These are phyloP conservation scores for Parelbella ahira DNA, from an alignment of 2,888 invertebrate genomes.

Conservation along the genomic window DNA sequence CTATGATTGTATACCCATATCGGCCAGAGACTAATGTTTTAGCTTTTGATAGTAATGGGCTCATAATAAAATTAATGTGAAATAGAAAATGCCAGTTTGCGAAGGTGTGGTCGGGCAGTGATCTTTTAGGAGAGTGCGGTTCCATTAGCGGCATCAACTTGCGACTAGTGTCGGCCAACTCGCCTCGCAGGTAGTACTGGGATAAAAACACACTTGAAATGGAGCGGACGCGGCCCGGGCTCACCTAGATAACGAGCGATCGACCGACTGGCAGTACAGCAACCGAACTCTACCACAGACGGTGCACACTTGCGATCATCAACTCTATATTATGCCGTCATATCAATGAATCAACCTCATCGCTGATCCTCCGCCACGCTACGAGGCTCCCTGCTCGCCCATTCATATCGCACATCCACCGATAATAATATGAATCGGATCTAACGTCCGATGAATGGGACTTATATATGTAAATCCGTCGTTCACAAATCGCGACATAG, in stretches of 20 bases:
- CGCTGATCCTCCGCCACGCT: constrained; percentile 39
- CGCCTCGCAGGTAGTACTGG: constrained; percentile 66
- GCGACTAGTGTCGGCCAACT: constrained; percentile 29
- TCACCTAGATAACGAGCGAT: constrained; percentile 66
- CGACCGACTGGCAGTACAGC: constrained; percentile 44
- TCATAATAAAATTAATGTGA: too few relatives aligned
- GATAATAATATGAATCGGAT: constrained; percentile 72
- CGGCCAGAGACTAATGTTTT: too few relatives aligned
- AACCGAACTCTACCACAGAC: constrained; percentile 30
- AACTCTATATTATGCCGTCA: constrained; percentile 33
- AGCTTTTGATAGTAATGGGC: too few relatives aligned
- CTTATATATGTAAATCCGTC: constrained; percentile 77
- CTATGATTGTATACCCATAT: too few relatives aligned
- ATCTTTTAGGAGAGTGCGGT: constrained; percentile 37
- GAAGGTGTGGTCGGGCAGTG: constrained; percentile 39
- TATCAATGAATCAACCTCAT: constrained; percentile 47
- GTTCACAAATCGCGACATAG: constrained; percentile 76
- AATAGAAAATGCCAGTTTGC: too few relatives aligned
- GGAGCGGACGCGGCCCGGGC: constrained; percentile 62
- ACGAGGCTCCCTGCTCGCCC: constrained; percentile 59
- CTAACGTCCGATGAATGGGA: constrained; percentile 71
- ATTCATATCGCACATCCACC: constrained; percentile 66
- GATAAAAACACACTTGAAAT: constrained; percentile 76
- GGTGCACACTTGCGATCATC: constrained; percentile 20
- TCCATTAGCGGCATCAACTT: constrained; percentile 44